Base-by-base conservation (phyloP, 2,113 vertebrate genomes). In the Gavialis gangeticus region DNA sequence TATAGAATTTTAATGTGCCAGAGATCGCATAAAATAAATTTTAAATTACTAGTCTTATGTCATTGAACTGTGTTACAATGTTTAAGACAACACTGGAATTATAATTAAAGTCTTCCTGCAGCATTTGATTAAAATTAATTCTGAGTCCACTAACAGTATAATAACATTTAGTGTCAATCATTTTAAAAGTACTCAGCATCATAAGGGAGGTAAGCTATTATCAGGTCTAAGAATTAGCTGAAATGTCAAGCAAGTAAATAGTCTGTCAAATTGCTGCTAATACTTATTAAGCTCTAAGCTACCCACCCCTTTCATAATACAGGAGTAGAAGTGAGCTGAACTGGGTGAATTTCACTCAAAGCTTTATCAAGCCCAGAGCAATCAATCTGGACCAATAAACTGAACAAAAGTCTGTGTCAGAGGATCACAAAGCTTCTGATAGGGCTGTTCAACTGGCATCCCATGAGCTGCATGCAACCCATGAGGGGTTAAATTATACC, bases 131-230 rank as follows among this genome's bases (percentile, higher is more conserved):
- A 97, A 97, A 98, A 98, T 98, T 93, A 97, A 94, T 98, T 97
- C 96, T 97, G 97, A 98, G 91, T 94, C 91, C 95, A 95, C 89
- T 96, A 97, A 95, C 84, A 97, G 75, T 86, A 86, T 94, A 97
- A 98, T 98, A 98, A 96, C 86, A 97, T 97, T 97, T 94, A 96
- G 60, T 93, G 97, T 97, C 98, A 98, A 97, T 98, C 97, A 98
- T 96, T 97, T 97, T 57, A 88, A 98, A 98, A 97, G n/a, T 81
- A 83, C 92, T 97, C 79, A 88, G 28, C 96, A 93, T 97, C 92
- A 96, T 87, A 91, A 75, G 79, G 91, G 90, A 98, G 91, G 92
- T 97, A 97, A 98, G 93, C 93, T 94, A 95, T 98, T 97, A 98
- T 96, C 88, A 96, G 96, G 87, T 69, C 62, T 85, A 95, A 96